Percentiles rank a stretch among this genome's conserved stretches.
These are phyloP conservation scores for Myotis lucifugus DNA, from an alignment of 2,113 vertebrate species.

Conservation along the genomic window DNA sequence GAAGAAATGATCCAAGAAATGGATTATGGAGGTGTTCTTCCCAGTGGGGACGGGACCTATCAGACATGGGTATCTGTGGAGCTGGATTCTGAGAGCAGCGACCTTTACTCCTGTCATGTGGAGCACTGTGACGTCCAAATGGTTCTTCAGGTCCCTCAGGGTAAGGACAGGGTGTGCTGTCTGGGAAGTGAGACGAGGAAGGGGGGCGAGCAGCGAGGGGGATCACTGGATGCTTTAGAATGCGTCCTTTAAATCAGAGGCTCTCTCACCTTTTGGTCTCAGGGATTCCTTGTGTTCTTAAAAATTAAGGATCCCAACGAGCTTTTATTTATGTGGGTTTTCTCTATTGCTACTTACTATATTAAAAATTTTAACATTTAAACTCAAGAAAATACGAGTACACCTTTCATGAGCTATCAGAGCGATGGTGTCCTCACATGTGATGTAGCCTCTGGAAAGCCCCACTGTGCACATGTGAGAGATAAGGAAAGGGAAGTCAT, in stretches of 20 bases:
- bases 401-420: neutral
- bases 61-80: slow-evolving; percentile 74
- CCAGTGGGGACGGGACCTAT: slow-evolving; percentile 81
- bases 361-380: neutral
- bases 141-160: slow-evolving; percentile 59
- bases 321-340: neutral
- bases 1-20: slow-evolving; percentile 56
- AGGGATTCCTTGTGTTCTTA: neutral
- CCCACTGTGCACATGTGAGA: neutral
- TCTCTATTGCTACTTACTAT: neutral
- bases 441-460: neutral
- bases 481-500: neutral
- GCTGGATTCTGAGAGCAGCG: neutral
- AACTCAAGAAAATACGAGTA: neutral
- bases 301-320: neutral
- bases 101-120: slow-evolving; percentile 76
- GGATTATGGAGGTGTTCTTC: slow-evolving; percentile 33
- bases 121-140: slow-evolving; percentile 68
- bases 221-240: neutral
- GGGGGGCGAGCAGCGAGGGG: neutral
- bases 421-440: neutral
- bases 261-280: neutral
- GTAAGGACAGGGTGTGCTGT: slow-evolving; percentile 63
- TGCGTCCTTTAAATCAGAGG: neutral
- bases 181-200: neutral